A percentile compares a stretch with the other conserved stretches of the same genome.
Conservation (phyloP, 2,888 invertebrate species). For the Octonoba sinensis region DNA sequence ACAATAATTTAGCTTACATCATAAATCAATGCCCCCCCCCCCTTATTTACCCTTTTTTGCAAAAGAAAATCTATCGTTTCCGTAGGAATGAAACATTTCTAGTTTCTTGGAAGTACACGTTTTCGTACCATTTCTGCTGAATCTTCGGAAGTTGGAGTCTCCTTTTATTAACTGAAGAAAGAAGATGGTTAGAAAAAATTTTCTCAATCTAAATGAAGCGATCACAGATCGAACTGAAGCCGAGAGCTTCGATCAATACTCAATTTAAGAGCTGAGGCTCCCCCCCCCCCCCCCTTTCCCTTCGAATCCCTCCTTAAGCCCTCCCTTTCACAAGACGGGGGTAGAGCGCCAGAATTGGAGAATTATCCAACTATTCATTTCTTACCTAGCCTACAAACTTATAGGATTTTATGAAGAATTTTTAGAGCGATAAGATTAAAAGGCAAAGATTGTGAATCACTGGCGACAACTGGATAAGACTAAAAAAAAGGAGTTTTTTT, state of each 20-base stretch:
- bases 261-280: constrained; percentile 53
- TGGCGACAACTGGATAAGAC: too few relatives aligned
- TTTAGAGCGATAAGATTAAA: too few relatives aligned
- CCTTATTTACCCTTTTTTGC: too few relatives aligned
- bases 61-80: too few relatives aligned
- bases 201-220: constrained; percentile 64
- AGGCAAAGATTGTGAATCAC: too few relatives aligned
- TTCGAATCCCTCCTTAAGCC: constrained; percentile 2
- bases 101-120: too few relatives aligned
- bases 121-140: neutral
- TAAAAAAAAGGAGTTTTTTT: too few relatives aligned
- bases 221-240: constrained; percentile 43
- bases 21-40: too few relatives aligned
- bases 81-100: too few relatives aligned
- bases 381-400: constrained; percentile 28
- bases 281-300: neutral
- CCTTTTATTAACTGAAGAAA: constrained; percentile 41
- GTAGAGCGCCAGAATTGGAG: constrained; percentile 35
- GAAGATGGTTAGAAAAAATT: constrained; percentile 25
- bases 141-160: constrained; percentile 11
- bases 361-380: constrained; percentile 44
- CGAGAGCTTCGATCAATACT: constrained; percentile 60
- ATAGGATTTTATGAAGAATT: neutral
- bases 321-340: neutral
- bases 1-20: too few relatives aligned